Evolutionary conservation across 2,888 invertebrate genomes (phyloP), one percentile per base, ranked within the genome.

Genomic region (Alloplasta piceator): DNA sequence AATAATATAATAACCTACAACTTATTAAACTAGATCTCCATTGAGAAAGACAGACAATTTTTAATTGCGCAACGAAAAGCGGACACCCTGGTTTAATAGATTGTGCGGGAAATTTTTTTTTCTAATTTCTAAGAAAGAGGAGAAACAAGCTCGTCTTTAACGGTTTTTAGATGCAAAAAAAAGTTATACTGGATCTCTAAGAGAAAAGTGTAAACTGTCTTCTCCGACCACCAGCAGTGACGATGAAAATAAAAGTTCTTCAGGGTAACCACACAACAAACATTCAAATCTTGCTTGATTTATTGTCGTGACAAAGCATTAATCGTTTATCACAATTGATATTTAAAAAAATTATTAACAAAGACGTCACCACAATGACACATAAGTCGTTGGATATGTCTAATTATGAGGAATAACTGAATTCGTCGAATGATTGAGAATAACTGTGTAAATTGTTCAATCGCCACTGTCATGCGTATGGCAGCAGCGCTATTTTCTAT

Each of bases 1-100:
- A 9, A 10, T 46, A 46, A 46, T 46, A 9, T 46, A 10, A 46
- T 46, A 46, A 46, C 10, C 10, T 46, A 9, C 10, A 46, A 9
- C 10, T 46, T 46, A 46, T 46, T 46, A 46, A 46, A 46, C 46
- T 9, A 10, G 5, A 46, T 46, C 46, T 9, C 46, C 10, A 10
- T 46, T 46, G 46, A 46, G 46, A 10, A 46, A 46, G 46, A 46
- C 46, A 46, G 46, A 46, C 46, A 46, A 46, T 46, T 46, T 46
- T 46, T 46, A 10, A 46, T 46, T 10, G 46, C 7, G 46, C 46
- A 46, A 10, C 7, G 10, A 46, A 46, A 46, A 46, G 10, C 9
- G 46, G 46, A n/a, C 46, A 10, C 2, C 46, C 46, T 46, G 46
- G 3, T 46, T 46, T 10, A 46, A 46, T 46, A 46, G 46, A 10